Base-by-base conservation (phyloP, 2,888 invertebrate species). In the Melanargia galathea region DNA sequence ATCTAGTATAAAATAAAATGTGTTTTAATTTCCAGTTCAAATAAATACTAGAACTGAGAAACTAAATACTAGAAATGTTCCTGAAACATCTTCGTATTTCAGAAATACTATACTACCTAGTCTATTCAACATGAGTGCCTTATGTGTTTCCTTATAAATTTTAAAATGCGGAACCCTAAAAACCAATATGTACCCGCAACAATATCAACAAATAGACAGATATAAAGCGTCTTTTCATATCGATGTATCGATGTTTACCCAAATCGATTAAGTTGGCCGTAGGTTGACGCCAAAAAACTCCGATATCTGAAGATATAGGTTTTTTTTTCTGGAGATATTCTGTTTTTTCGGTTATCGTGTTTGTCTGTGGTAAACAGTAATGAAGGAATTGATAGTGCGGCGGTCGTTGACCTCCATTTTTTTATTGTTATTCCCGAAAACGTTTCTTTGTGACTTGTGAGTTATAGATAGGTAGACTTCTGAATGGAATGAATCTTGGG, bases 301-400 rank as follows among this genome's bases (percentile, higher is more conserved):
- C 76, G 82, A 86, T 84, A 86, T 81, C 57, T 40, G 63, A 57
- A 68, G 69, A 70, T 70, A 72, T 70, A 72, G 58, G 68, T 65
- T 87, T 82, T 85, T 82, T 83, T 82, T 84, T 83, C 75, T 71
- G 76, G 74, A 79, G 82, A 86, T 82, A 84, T 83, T 84, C 81
- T 84, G 81, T 81, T 77, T 85, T 85, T 86, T 80, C 72, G 75
- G 80, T 81, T 87, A 89, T 86, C 87, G 73, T 84, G 77, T 84
- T 84, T 87, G 81, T 87, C 84, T 84, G 80, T 75, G 70, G 79
- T 77, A 84, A 86, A 85, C 74, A 84, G 84, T 84, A 85, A 87
- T 87, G 86, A 86, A 85, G 78, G 86, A 83, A 84, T 78, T 81
- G 87, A 87, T 85, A 86, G 83, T 78, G 77, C 35, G 43, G 10